Conservation (phyloP, 1,140 invertebrate species). For the Scaptomyza pallida region DNA sequence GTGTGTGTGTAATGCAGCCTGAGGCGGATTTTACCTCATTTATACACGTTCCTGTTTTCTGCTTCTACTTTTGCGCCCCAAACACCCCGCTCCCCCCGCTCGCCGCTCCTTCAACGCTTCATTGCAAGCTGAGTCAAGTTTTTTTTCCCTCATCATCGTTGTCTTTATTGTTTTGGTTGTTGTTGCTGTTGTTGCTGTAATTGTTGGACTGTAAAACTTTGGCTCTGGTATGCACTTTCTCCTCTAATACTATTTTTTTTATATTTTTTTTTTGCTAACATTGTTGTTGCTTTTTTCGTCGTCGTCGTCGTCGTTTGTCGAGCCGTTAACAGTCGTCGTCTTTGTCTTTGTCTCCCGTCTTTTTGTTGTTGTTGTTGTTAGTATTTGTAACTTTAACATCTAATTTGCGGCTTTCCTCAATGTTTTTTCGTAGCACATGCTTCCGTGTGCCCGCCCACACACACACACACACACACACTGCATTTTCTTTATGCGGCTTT, state of each 20-base stretch:
- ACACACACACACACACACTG: not conserved
- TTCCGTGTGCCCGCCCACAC: constrained; percentile 36
- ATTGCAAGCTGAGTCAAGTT: constrained; percentile 35
- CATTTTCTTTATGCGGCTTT: constrained; percentile 9
- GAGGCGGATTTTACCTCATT: constrained; percentile 74
- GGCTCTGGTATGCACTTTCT: constrained; percentile 75
- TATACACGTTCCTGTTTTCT: constrained; percentile 67
- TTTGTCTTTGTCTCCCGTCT: constrained; percentile 11
- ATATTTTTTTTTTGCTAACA: constrained; percentile 76
- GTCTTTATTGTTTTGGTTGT: constrained; percentile 37
- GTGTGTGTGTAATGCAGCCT: constrained; percentile 15
- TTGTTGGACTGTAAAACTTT: constrained; percentile 76
- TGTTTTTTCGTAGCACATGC: constrained; percentile 21
- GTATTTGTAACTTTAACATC: constrained; percentile 52
- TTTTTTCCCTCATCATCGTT: constrained; percentile 37
- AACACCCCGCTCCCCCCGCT: too few relatives aligned
- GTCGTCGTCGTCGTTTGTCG: constrained; percentile 29
- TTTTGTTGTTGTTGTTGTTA: constrained; percentile 15
- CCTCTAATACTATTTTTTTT: constrained; percentile 78
- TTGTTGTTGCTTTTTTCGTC: constrained; percentile 64
- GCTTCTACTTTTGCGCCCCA: not conserved
- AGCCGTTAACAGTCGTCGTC: constrained; percentile 38
- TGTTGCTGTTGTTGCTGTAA: constrained; percentile 51
- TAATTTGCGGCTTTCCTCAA: constrained; percentile 73
- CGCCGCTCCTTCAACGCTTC: constrained; percentile 43